Evolutionary conservation across 30 jellyfish, hydroid and myxozoan species (phyloP), one percentile per base, ranked within the genome.

Genomic region (Haliclystus octoradiatus): DNA sequence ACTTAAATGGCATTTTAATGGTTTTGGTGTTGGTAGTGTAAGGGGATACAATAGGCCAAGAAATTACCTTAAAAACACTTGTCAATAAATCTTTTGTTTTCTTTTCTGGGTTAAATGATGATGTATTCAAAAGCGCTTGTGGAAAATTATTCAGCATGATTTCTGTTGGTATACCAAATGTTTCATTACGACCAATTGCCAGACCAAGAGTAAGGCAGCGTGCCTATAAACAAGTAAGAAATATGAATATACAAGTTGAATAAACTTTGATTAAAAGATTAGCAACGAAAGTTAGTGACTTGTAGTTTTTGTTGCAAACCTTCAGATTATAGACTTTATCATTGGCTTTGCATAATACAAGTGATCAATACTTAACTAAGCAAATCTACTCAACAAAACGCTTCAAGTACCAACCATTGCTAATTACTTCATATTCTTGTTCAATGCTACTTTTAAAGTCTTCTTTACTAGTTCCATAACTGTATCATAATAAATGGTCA

Each of bases 21-120:
- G n/a, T n/a, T n/a, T n/a, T n/a, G n/a, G n/a, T n/a, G n/a, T n/a
- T n/a, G n/a, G n/a, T n/a, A n/a, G n/a, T n/a, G n/a, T n/a, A n/a
- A n/a, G n/a, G n/a, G n/a, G n/a, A n/a, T n/a, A n/a, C n/a, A n/a
- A n/a, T n/a, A n/a, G n/a, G n/a, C n/a, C n/a, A n/a, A n/a, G n/a
- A n/a, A n/a, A n/a, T n/a, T 66, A 65, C 88, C 50, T 1, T 3
- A 32, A 15, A 66, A 2, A 75, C 32, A 3, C 66, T 75, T 26
- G 13, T 52, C 68, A 66, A 27, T 19, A 65, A 33, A 50, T 24
- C 24, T 53, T 19, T 65, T 29, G 68, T 47, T 3, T 0, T 2
- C 12, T 0, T 0, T 28, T 64, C 67, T 0, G 88, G 88, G 19
- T 30, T 22, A 34, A 75, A 65, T 2, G 88, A 78, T 31, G 29